A percentile compares a stretch with the other conserved stretches of the same genome.
These are phyloP conservation scores for Dipodomys spectabilis DNA, from an alignment of 2,113 vertebrate species.

Conservation along the genomic window DNA sequence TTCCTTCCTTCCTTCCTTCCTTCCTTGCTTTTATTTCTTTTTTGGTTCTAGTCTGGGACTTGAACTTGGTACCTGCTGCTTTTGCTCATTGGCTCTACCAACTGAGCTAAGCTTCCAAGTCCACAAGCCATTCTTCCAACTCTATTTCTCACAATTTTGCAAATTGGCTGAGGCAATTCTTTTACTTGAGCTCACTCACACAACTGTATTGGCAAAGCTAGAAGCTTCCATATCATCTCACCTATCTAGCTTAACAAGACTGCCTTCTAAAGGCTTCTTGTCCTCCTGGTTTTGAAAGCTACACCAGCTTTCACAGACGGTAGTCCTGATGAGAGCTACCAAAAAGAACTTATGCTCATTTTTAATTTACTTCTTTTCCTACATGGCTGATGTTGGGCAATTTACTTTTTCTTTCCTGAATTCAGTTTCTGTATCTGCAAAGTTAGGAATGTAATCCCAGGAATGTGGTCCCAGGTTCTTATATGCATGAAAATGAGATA, in stretches of 20 bases:
- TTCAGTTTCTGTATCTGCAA: conserved; percentile 14
- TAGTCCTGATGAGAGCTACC: not conserved
- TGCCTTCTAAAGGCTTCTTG: no score
- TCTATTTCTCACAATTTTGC: not conserved
- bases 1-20: no score
- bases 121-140: no score
- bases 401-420: conserved; percentile 22
- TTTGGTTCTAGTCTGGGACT: no score
- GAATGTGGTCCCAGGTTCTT: not conserved
- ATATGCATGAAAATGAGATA: not conserved
- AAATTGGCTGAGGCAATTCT: not conserved
- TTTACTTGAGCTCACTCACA: not conserved
- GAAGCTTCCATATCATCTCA: not conserved
- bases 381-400: not conserved
- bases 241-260: not conserved
- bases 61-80: no score
- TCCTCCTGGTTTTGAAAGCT: not conserved
- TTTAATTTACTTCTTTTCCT: conserved; percentile 22
- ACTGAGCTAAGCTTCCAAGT: no score
- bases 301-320: not conserved
- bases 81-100: no score
- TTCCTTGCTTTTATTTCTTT: no score
- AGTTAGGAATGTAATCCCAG: conserved; percentile 16
- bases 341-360: not conserved
- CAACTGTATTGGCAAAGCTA: not conserved